Conservation (phyloP, 2,113 vertebrate species). For the Mustela nigripes region DNA sequence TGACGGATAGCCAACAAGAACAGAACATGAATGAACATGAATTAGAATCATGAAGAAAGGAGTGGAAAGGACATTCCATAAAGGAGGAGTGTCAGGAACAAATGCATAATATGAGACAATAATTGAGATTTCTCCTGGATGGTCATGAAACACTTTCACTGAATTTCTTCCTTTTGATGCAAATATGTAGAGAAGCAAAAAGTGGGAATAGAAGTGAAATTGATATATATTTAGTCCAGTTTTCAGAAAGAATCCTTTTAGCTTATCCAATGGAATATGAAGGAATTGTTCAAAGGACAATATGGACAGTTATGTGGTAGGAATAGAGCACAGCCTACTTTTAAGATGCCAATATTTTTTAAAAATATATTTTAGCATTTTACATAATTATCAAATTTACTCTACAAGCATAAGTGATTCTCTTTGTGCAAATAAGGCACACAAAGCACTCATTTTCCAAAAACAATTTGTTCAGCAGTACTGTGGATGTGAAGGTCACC, state of each 20-base stretch:
- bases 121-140: not conserved
- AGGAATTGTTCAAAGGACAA: not conserved
- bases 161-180: not conserved
- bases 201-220: not conserved
- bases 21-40: not conserved
- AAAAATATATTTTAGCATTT: not conserved
- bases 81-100: not conserved
- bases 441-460: not conserved
- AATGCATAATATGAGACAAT: not conserved
- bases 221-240: not conserved
- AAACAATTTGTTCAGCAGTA: conserved; percentile 47
- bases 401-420: not conserved
- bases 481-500: conserved; percentile 72
- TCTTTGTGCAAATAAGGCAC: conserved; percentile 38
- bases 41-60: not conserved
- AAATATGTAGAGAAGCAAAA: not conserved
- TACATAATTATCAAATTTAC: conserved; percentile 29
- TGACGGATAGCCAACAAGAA: not conserved
- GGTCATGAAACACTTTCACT: not conserved
- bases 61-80: too few relatives aligned
- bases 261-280: not conserved
- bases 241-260: not conserved
- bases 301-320: not conserved
- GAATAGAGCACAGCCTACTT: not conserved
- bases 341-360: not conserved